Conservation (phyloP, 2,888 invertebrate genomes). For the Lampropteryx suffumata region DNA sequence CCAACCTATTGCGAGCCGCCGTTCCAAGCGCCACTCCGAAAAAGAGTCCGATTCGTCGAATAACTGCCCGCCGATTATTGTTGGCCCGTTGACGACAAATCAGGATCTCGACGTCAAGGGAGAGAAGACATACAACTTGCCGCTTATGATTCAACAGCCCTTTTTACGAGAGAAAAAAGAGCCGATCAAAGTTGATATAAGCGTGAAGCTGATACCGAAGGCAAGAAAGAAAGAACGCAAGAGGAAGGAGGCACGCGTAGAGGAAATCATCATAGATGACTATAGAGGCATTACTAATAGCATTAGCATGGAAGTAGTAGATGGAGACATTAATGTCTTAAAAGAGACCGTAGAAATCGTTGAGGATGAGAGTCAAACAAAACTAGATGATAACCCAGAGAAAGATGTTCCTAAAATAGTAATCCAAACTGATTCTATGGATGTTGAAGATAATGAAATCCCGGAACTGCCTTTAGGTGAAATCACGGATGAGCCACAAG, state of each 20-base stretch:
- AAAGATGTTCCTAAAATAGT: constrained; percentile 30
- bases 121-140: constrained; percentile 73
- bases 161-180: constrained; percentile 85
- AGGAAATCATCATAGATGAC: constrained; percentile 57
- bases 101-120: constrained; percentile 75
- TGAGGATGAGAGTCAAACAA: constrained; percentile 38
- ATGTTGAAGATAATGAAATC: constrained; percentile 17
- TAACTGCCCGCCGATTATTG: constrained; percentile 73
- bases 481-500: neutral
- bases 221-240: constrained; percentile 72
- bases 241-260: constrained; percentile 56
- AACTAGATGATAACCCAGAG: constrained; percentile 23
- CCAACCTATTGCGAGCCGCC: constrained; percentile 58
- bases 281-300: constrained; percentile 66
- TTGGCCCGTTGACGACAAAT: constrained; percentile 78
- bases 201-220: constrained; percentile 88
- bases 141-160: constrained; percentile 82
- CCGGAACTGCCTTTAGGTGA: constrained; percentile 2
- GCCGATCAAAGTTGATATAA: constrained; percentile 90
- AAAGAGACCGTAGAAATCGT: constrained; percentile 63
- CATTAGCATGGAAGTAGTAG: constrained; percentile 74
- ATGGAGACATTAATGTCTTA: constrained; percentile 62
- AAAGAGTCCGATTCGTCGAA: constrained; percentile 84
- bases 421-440: constrained; percentile 20
- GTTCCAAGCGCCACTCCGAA: constrained; percentile 76